Conservation (phyloP, 2,888 invertebrate genomes). For the Epistrophella euchroma region DNA sequence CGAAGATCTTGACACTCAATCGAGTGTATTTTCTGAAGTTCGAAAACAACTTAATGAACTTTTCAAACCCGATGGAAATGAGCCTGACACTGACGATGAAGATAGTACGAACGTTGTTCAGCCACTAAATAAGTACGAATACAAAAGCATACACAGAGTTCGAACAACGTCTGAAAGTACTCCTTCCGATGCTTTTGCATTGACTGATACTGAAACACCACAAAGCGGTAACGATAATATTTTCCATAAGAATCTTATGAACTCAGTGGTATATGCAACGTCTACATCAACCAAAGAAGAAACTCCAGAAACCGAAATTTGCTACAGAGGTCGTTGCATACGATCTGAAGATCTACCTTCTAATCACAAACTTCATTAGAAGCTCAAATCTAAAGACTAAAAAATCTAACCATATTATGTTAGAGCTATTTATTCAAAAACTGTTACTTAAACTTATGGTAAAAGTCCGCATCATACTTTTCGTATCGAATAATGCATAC, state of each 20-base stretch:
- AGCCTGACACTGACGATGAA: conserved; percentile 78
- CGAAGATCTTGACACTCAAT: conserved; percentile 82
- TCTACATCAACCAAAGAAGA: conserved; percentile 92
- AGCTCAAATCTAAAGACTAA: conserved; percentile 40
- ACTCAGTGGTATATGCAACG: conserved; percentile 85
- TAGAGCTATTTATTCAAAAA: conserved; percentile 16
- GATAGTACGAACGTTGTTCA: conserved; percentile 78
- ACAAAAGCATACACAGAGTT: conserved; percentile 81
- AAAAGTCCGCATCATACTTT: conserved; percentile 5
- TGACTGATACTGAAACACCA: conserved; percentile 77
- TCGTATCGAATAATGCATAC: conserved; percentile 35
- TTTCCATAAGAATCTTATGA: conserved; percentile 83
- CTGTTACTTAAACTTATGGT: conserved; percentile 10
- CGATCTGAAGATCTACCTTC: conserved; percentile 85
- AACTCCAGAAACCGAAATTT: conserved; percentile 94
- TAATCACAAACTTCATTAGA: conserved; percentile 82
- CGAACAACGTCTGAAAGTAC: conserved; percentile 74
- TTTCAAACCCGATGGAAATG: conserved; percentile 81
- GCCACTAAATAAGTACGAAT: conserved; percentile 81
- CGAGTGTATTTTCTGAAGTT: conserved; percentile 83
- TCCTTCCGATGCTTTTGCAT: conserved; percentile 2
- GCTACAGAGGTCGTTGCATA: conserved; percentile 93
- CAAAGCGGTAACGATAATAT: conserved; percentile 77
- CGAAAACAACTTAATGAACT: conserved; percentile 82
- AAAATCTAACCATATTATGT: conserved; percentile 3